Conservation (phyloP, 1,140 invertebrate genomes). For the Adelges cooleyi region DNA sequence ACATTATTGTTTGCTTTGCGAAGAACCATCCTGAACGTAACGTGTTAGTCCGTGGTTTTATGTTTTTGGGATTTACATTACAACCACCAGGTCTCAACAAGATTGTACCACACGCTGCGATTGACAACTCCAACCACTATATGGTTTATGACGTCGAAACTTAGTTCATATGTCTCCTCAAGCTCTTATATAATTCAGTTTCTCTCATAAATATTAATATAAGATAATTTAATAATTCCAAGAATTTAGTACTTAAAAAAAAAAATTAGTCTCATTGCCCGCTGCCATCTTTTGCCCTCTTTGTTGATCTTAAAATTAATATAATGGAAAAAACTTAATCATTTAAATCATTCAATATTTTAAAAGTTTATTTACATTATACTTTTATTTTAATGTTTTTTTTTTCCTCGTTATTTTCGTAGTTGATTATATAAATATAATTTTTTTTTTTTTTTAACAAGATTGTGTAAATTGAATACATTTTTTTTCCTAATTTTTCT, state of each 20-base stretch:
- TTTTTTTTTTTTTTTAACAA: conserved; percentile 24
- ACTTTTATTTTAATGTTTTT: conserved; percentile 4
- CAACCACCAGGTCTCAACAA: conserved; percentile 63
- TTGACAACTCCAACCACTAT: conserved; percentile 55
- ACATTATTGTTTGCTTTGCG: conserved; percentile 69
- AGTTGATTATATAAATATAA: neutral
- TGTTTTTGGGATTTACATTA: conserved; percentile 86
- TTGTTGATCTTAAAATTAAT: conserved; percentile 25
- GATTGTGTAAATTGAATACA: neutral
- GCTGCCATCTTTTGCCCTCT: conserved; percentile 12
- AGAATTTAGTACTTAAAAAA: conserved; percentile 10
- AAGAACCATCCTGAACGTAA: conserved; percentile 73
- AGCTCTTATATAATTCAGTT: neutral
- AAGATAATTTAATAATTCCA: conserved; percentile 3
- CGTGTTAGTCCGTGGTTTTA: conserved; percentile 82
- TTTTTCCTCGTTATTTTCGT: conserved; percentile 14
- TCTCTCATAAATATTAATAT: neutral
- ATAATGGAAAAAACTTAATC: neutral
- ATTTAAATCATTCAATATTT: conserved; percentile 16
- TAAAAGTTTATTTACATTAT: neutral
- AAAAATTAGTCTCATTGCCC: neutral
- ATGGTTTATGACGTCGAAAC: conserved; percentile 65
- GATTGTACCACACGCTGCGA: conserved; percentile 50
- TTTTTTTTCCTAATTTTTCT: conserved; percentile 14
- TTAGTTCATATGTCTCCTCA: neutral